Percentiles rank a stretch among this genome's conserved stretches.
These are phyloP conservation scores for Osmerus eperlanus DNA, from an alignment of 2,113 vertebrate species.

Conservation along the genomic window DNA sequence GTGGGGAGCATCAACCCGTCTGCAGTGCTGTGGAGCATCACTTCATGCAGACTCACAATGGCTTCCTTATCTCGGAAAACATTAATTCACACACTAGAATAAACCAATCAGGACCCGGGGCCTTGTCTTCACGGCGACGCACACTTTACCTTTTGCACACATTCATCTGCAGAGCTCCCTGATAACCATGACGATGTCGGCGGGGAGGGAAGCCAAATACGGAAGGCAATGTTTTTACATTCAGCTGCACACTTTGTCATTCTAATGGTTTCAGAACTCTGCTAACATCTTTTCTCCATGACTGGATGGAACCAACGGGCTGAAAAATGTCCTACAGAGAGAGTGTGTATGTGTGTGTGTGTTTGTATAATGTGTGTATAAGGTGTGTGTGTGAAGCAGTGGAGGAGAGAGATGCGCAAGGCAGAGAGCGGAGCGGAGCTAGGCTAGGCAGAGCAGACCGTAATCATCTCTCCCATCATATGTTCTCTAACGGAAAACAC, in stretches of 20 bases:
- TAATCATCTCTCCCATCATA: conserved; percentile 16
- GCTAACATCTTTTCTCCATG: neutral
- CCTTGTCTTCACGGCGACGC: neutral
- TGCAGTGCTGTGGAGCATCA: too few species aligned
- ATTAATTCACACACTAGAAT: conserved; percentile 5
- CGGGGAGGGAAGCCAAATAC: neutral
- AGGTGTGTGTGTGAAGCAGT: neutral
- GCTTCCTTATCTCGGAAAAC: neutral
- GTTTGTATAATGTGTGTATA: too few species aligned
- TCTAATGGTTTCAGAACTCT: conserved; percentile 11
- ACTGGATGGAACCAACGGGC: neutral
- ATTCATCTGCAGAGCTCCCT: conserved; percentile 5
- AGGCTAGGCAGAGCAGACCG: neutral
- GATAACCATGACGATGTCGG: neutral
- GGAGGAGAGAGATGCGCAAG: neutral
- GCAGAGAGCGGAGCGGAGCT: neutral
- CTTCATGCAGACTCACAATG: neutral
- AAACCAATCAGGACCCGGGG: conserved; percentile 5
- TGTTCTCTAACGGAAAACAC: neutral
- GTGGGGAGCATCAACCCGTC: neutral
- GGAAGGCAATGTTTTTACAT: conserved; percentile 8
- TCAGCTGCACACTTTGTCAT: conserved; percentile 11
- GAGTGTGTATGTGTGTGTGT: too few species aligned
- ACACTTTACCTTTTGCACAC: neutral
- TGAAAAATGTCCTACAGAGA: neutral